phyloP scores from a whole-genome alignment of 2,888 invertebrate genomes.

The Sinodicranocentrus sp. region DNA sequence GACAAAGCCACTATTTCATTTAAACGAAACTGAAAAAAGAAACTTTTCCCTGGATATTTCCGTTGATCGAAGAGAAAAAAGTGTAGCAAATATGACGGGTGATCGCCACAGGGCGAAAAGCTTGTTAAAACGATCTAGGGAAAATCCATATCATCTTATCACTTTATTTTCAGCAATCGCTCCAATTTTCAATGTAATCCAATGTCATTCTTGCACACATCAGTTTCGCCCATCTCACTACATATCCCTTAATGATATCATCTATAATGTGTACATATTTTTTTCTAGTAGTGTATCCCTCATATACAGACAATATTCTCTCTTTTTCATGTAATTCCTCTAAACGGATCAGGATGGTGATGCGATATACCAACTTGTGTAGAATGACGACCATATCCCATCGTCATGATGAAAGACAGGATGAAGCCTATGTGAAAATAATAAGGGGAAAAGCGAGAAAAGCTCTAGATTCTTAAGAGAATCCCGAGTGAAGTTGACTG shows the following conservation, averaged over 20 bases:
- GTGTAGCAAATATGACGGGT: background rate
- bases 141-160: slow-evolving; percentile 18
- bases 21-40: too few species aligned
- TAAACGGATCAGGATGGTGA: slow-evolving; percentile 7
- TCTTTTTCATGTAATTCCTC: background rate
- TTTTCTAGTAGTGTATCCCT: too few species aligned
- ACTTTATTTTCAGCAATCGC: background rate
- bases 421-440: background rate
- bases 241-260: too few species aligned
- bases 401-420: background rate
- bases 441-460: background rate
- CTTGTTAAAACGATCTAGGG: background rate
- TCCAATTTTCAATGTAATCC: slow-evolving; percentile 10
- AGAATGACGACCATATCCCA: too few species aligned
- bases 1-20: background rate
- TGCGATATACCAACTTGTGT: too few species aligned
- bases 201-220: background rate
- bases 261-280: too few species aligned
- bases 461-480: background rate
- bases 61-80: background rate
- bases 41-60: background rate
- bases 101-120: background rate
- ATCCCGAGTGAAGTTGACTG: background rate
- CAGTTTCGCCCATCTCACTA: background rate
- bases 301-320: too few species aligned